Evolutionary conservation across 2,888 invertebrate genomes (phyloP).

Genomic region (Drosophila merina): DNA sequence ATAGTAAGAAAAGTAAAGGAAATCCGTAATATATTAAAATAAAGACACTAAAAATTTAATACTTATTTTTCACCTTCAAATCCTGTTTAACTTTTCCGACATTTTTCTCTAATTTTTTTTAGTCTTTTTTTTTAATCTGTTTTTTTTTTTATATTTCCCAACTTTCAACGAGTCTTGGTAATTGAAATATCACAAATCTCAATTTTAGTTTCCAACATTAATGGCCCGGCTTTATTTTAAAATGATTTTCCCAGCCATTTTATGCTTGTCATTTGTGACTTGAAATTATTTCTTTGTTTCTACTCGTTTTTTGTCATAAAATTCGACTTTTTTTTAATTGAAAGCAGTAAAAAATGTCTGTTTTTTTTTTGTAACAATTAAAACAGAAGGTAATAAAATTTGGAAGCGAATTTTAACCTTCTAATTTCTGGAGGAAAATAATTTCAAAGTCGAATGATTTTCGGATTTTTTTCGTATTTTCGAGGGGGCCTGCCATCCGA

Average conservation of each 20-base stretch:
- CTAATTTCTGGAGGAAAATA: not conserved
- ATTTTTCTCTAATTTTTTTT: not conserved
- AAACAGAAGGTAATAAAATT: not conserved
- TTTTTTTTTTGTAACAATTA: slow-evolving; percentile 6
- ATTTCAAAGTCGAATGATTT: not conserved
- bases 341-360: slow-evolving; percentile 10
- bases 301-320: not conserved
- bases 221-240: not conserved
- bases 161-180: not conserved
- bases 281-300: slow-evolving; percentile 11
- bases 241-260: slow-evolving; percentile 15
- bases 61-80: too few relatives aligned
- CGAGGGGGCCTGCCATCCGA: slow-evolving; percentile 30
- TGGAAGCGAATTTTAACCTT: too few relatives aligned
- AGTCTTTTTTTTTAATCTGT: not conserved
- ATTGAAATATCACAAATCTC: slow-evolving; percentile 2
- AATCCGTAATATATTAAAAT: too few relatives aligned
- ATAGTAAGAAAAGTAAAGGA: too few relatives aligned
- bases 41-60: too few relatives aligned
- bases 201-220: slow-evolving; percentile 1
- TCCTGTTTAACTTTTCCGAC: too few relatives aligned
- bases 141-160: not conserved
- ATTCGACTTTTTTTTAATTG: slow-evolving; percentile 11
- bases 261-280: slow-evolving; percentile 20
- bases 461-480: not conserved